Percentiles rank a stretch among this genome's conserved stretches.
Evolutionary conservation across 2,888 invertebrate species (phyloP).

Genomic region (Chymomyza caudatula): DNA sequence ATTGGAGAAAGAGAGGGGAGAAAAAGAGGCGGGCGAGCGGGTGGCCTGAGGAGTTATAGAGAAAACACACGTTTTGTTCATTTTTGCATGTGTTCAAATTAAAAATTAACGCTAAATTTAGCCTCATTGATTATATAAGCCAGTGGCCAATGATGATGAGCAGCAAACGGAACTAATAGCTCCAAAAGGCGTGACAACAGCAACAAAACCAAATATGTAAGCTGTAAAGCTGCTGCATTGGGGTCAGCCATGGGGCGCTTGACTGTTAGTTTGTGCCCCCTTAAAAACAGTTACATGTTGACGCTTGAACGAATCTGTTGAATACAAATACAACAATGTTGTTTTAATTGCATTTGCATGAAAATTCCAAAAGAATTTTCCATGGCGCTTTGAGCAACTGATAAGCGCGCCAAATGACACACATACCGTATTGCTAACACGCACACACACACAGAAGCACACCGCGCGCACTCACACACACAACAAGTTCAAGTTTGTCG

Average conservation of each 20-base stretch:
- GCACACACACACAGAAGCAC: conserved; percentile 13
- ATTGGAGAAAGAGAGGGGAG: conserved; percentile 7
- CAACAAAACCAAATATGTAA: conserved; percentile 6
- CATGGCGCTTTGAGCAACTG: background rate
- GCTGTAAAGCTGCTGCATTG: background rate
- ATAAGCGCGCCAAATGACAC: background rate
- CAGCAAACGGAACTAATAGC: conserved; percentile 59
- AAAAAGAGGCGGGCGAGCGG: conserved; percentile 5
- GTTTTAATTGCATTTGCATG: background rate
- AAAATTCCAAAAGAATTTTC: background rate
- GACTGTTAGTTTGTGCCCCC: no score
- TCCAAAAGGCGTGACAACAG: conserved; percentile 7
- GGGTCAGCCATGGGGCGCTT: background rate
- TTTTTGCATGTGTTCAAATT: conserved; percentile 40
- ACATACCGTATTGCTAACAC: background rate
- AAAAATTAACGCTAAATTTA: conserved; percentile 42
- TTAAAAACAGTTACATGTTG: background rate
- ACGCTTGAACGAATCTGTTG: conserved; percentile 3
- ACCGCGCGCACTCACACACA: conserved; percentile 5
- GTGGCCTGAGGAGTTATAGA: conserved; percentile 31
- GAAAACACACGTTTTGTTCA: conserved; percentile 17
- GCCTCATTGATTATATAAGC: conserved; percentile 50
- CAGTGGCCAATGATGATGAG: conserved; percentile 20
- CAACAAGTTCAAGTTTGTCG: conserved; percentile 16
- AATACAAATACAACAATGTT: background rate